Conservation (phyloP, 2,888 invertebrate species). For the Thecophora atra region DNA sequence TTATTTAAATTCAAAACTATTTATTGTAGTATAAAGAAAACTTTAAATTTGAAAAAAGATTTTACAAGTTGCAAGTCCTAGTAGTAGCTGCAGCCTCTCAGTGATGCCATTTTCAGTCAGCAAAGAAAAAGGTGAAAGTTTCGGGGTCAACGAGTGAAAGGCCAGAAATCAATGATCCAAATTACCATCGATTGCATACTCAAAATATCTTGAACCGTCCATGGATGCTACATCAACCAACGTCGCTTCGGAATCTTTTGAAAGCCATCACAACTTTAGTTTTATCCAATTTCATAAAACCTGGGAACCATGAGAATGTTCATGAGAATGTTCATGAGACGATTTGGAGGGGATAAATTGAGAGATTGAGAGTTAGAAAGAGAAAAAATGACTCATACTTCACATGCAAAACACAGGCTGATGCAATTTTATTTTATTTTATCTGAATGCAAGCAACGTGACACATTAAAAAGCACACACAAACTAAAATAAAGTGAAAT, state of each 20-base stretch:
- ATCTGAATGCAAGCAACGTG: constrained; percentile 26
- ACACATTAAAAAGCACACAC: constrained; percentile 21
- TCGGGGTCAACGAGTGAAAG: no score
- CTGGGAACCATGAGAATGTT: no score
- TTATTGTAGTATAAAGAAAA: no score
- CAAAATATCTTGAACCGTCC: no score
- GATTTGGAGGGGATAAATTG: not conserved
- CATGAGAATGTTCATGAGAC: not conserved
- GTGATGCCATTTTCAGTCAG: no score
- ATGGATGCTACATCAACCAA: constrained; percentile 5
- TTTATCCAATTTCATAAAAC: constrained; percentile 7
- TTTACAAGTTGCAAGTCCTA: no score
- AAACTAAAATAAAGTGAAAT: constrained; percentile 16
- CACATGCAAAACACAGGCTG: constrained; percentile 22
- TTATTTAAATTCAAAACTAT: no score
- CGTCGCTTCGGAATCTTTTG: constrained; percentile 1
- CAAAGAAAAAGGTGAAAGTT: no score
- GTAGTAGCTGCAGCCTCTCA: no score
- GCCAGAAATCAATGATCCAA: not conserved
- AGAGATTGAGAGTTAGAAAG: not conserved
- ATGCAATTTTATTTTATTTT: constrained; percentile 28
- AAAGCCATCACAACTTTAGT: constrained; percentile 13
- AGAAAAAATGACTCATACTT: not conserved
- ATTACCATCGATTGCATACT: no score
- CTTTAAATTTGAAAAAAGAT: no score